These are phyloP conservation scores for Augochlora pura DNA, from an alignment of 1,140 invertebrate genomes.

Conservation along the genomic window DNA sequence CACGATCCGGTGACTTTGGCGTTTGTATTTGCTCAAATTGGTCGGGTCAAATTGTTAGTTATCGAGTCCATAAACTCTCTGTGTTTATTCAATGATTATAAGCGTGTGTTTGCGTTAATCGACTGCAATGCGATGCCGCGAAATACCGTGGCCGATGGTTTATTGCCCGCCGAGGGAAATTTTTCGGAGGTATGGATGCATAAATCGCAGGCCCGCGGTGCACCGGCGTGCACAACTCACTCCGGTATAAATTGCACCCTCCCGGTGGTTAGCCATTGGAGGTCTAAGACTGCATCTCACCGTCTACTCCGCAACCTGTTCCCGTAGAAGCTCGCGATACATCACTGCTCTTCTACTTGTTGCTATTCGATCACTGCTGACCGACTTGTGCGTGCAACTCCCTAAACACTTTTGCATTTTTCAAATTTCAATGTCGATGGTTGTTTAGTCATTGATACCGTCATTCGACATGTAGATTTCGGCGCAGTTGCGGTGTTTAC, in stretches of 20 bases:
- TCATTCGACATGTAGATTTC: too few species aligned
- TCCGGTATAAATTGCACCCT: background rate
- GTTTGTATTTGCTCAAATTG: background rate
- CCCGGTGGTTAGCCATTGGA: background rate
- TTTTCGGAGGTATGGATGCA: slow-evolving; percentile 38
- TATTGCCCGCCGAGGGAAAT: slow-evolving; percentile 26
- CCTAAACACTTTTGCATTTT: too few species aligned
- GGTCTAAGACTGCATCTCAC: background rate
- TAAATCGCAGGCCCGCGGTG: slow-evolving; percentile 24
- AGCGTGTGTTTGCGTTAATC: slow-evolving; percentile 20
- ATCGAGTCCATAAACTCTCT: background rate
- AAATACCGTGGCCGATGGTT: slow-evolving; percentile 22
- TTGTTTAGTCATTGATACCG: too few species aligned
- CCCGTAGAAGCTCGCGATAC: background rate
- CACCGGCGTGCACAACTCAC: slow-evolving; percentile 15
- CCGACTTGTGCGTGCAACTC: too few species aligned
- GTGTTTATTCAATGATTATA: slow-evolving; percentile 27
- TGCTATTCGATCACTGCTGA: background rate
- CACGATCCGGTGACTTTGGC: too few species aligned
- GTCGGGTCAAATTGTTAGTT: background rate
- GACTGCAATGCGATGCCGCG: slow-evolving; percentile 32
- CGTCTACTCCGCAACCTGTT: background rate
- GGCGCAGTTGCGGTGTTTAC: too few species aligned
- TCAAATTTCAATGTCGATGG: too few species aligned
- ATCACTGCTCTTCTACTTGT: too few species aligned